Percentiles rank a stretch among this genome's conserved stretches.
Conservation (phyloP, 1,140 invertebrate genomes). For the Drosophila bipectinata region DNA sequence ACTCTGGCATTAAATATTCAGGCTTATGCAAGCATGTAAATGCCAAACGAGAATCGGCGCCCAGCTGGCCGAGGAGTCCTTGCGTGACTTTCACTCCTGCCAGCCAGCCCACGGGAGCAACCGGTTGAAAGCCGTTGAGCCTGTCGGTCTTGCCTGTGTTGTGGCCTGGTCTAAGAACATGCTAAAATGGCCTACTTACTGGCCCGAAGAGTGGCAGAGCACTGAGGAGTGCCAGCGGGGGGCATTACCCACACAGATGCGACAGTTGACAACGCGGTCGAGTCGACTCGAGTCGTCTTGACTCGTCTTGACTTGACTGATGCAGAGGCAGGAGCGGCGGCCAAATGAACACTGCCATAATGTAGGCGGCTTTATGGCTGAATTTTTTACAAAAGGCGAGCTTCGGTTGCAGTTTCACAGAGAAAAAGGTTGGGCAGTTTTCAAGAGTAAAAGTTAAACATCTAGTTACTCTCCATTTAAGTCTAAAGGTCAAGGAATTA, state of each 20-base stretch:
- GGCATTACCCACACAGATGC: slow-evolving; percentile 3
- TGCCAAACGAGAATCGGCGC: slow-evolving; percentile 43
- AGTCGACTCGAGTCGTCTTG: slow-evolving; percentile 57
- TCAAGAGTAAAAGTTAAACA: too few species aligned
- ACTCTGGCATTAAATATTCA: slow-evolving; percentile 66
- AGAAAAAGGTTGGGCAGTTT: background rate
- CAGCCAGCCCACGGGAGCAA: slow-evolving; percentile 54
- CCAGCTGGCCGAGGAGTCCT: slow-evolving; percentile 29
- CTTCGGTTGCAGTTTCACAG: slow-evolving; percentile 11
- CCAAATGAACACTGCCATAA: slow-evolving; percentile 65
- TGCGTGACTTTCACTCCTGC: slow-evolving; percentile 58
- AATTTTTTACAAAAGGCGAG: slow-evolving; percentile 5
- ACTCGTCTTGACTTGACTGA: slow-evolving; percentile 62
- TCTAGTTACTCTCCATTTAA: too few species aligned
- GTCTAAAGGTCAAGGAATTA: too few species aligned
- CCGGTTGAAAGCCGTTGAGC: slow-evolving; percentile 53
- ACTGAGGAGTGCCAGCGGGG: too few species aligned
- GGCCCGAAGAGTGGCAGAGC: slow-evolving; percentile 9
- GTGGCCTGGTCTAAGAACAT: slow-evolving; percentile 41
- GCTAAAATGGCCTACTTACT: slow-evolving; percentile 74
- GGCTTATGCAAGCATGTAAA: slow-evolving; percentile 78
- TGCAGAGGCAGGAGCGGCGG: slow-evolving; percentile 44
- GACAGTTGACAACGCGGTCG: slow-evolving; percentile 63
- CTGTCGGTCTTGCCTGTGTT: slow-evolving; percentile 14
- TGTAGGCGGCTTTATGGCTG: slow-evolving; percentile 30